Conservation (phyloP, 2,888 invertebrate species). For the Scrobipalpa costella region DNA sequence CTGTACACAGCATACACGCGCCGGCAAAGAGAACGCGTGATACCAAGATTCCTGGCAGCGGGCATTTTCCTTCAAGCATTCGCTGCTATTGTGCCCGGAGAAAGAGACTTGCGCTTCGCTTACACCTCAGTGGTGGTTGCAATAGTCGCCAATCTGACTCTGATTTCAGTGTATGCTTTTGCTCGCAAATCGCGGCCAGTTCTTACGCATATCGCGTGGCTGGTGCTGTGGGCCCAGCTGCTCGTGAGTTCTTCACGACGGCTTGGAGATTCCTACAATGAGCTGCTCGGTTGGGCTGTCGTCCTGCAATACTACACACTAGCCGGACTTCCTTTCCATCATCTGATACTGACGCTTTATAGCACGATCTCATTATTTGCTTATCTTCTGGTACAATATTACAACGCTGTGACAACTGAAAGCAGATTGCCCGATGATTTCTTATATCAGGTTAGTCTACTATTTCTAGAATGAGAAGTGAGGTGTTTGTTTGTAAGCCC, state of each 20-base stretch:
- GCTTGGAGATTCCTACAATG: slow-evolving; percentile 74
- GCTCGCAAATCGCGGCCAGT: slow-evolving; percentile 67
- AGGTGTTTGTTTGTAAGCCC: not conserved
- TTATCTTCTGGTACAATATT: slow-evolving; percentile 65
- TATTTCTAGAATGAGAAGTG: too few relatives aligned
- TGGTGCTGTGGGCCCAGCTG: slow-evolving; percentile 76
- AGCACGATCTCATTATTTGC: slow-evolving; percentile 55
- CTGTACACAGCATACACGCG: slow-evolving; percentile 67
- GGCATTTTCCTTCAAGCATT: slow-evolving; percentile 64
- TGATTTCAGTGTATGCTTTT: slow-evolving; percentile 53
- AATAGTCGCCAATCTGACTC: slow-evolving; percentile 49
- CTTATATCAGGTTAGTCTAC: slow-evolving; percentile 55
- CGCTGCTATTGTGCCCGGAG: slow-evolving; percentile 66
- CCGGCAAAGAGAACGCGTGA: slow-evolving; percentile 65
- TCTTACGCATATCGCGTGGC: slow-evolving; percentile 85
- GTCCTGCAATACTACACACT: slow-evolving; percentile 87
- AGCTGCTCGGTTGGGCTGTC: slow-evolving; percentile 88
- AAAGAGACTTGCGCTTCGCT: slow-evolving; percentile 58
- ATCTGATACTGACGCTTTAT: slow-evolving; percentile 55
- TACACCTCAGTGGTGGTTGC: slow-evolving; percentile 54
- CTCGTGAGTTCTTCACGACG: slow-evolving; percentile 72
- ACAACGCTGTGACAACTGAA: slow-evolving; percentile 59
- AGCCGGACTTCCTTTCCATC: slow-evolving; percentile 85
- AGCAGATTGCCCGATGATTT: slow-evolving; percentile 63
- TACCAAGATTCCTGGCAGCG: slow-evolving; percentile 61